These are phyloP conservation scores for Drosophila virilis DNA, from an alignment of 1,140 invertebrate species.

Conservation along the genomic window DNA sequence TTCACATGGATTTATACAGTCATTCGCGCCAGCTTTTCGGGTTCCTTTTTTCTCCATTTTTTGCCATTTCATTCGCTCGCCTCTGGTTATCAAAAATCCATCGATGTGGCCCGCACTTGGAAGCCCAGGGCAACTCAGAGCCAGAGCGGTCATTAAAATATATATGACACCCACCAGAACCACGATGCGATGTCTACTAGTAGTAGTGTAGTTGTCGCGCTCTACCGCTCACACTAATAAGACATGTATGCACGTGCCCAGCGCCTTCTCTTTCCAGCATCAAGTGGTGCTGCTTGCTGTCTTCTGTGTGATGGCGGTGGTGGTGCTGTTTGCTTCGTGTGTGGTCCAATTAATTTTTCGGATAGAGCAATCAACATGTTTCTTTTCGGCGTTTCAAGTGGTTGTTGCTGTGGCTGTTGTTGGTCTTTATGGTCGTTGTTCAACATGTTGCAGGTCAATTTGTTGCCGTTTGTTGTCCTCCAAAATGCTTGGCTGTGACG, in stretches of 20 bases:
- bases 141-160: slow-evolving; percentile 70
- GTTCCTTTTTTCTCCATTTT: slow-evolving; percentile 10
- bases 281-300: slow-evolving; percentile 20
- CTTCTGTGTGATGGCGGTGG: slow-evolving; percentile 24
- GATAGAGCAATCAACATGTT: slow-evolving; percentile 82
- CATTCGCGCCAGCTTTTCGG: slow-evolving; percentile 65
- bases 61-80: slow-evolving; percentile 65
- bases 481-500: slow-evolving; percentile 12
- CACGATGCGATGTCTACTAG: slow-evolving; percentile 34
- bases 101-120: slow-evolving; percentile 41
- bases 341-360: slow-evolving; percentile 80
- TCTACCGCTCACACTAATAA: slow-evolving; percentile 52
- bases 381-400: slow-evolving; percentile 46
- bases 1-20: slow-evolving; percentile 80
- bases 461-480: slow-evolving; percentile 60
- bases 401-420: slow-evolving; percentile 34
- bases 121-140: slow-evolving; percentile 35
- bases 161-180: slow-evolving; percentile 77
- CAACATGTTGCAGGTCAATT: slow-evolving; percentile 79
- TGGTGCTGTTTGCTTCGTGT: slow-evolving; percentile 54
- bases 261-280: slow-evolving; percentile 11
- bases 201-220: slow-evolving; percentile 8
- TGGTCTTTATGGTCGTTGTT: slow-evolving; percentile 65
- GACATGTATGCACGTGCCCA: slow-evolving; percentile 36
- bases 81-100: slow-evolving; percentile 55